Percentiles rank a stretch among this genome's conserved stretches.
phyloP scores from a whole-genome alignment of 2,113 vertebrate species.

The Gila orcuttii region DNA sequence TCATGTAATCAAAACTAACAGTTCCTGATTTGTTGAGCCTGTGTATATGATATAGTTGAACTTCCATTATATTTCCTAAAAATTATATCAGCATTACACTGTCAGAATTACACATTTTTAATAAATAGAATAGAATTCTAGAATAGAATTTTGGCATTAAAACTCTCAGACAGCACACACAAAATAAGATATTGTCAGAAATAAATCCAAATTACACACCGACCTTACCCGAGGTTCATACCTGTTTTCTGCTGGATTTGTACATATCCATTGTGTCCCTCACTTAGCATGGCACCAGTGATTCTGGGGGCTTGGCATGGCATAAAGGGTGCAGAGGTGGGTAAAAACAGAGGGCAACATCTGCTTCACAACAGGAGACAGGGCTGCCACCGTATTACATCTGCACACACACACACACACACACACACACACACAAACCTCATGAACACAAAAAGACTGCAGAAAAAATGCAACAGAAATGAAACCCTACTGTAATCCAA shows the following conservation, averaged over 20 bases:
- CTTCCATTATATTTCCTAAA: neutral
- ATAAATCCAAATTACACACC: neutral
- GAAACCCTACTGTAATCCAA: neutral
- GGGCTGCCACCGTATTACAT: constrained; percentile 51
- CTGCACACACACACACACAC: neutral
- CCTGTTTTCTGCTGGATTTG: constrained; percentile 16
- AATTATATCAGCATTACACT: no score
- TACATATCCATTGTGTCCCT: constrained; percentile 10
- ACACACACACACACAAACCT: neutral
- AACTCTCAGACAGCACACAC: neutral
- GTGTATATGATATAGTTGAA: neutral
- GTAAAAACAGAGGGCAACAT: constrained; percentile 72
- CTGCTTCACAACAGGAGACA: constrained; percentile 71
- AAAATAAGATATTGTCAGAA: neutral
- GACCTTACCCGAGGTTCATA: neutral
- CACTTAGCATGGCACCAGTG: constrained; percentile 62
- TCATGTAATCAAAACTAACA: no score
- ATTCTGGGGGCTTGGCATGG: constrained; percentile 64
- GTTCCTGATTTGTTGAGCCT: neutral
- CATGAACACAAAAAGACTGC: constrained; percentile 38
- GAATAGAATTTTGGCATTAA: neutral
- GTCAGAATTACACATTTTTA: neutral
- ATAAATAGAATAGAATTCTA: neutral
- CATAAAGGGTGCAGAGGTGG: constrained; percentile 22
- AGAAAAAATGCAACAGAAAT: neutral